phyloP scores from a whole-genome alignment of 1,140 invertebrate genomes.

The Druon quercuslanigerum region DNA sequence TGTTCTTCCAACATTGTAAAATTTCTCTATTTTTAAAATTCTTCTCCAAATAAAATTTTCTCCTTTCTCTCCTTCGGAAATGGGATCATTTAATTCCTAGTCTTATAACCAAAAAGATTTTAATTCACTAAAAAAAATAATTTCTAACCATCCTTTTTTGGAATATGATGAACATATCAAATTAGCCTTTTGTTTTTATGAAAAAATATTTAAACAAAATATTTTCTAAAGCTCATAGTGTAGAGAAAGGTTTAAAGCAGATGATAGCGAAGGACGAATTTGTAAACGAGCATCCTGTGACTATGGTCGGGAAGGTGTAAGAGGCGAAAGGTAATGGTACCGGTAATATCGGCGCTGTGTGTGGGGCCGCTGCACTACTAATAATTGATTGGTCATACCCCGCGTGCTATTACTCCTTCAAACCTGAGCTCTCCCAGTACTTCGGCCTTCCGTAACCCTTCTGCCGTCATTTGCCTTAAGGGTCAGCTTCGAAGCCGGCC shows the following conservation, averaged over 20 bases:
- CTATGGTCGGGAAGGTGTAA: conserved; percentile 46
- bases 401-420: conserved; percentile 63
- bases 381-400: conserved; percentile 72
- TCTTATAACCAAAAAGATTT: too few relatives aligned
- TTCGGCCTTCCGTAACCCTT: conserved; percentile 58
- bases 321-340: conserved; percentile 62
- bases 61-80: conserved; percentile 41
- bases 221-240: neutral
- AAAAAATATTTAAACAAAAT: conserved; percentile 9
- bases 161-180: too few relatives aligned
- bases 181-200: too few relatives aligned
- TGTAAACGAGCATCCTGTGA: conserved; percentile 60
- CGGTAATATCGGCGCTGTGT: conserved; percentile 64
- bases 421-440: conserved; percentile 48
- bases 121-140: too few relatives aligned
- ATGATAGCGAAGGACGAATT: conserved; percentile 49
- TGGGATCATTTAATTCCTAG: neutral
- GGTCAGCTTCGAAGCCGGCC: conserved; percentile 41
- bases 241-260: neutral
- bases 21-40: neutral
- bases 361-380: conserved; percentile 66
- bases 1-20: neutral
- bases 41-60: conserved; percentile 8
- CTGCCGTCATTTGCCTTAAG: conserved; percentile 42
- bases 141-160: too few relatives aligned